These are phyloP conservation scores for Paramuricea clavata DNA, from an alignment of 92 coral and sea anemone species.

Conservation along the genomic window DNA sequence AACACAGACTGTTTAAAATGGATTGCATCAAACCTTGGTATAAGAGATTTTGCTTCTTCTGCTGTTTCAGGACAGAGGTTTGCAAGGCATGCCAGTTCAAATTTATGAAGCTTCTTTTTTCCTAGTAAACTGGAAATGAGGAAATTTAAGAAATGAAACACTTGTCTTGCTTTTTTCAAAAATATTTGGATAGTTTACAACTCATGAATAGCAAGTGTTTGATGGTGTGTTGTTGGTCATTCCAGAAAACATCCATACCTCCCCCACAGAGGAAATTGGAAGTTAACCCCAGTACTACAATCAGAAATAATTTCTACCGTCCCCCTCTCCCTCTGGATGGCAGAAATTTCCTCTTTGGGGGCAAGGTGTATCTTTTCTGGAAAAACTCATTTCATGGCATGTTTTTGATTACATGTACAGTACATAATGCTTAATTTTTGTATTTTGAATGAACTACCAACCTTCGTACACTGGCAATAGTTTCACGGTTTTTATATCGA, in stretches of 20 bases:
- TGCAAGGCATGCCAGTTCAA: conserved; percentile 98
- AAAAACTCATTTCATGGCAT: too few species aligned
- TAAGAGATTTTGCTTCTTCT: conserved; percentile 95
- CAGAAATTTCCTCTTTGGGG: too few species aligned
- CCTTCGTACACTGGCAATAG: conserved; percentile 98
- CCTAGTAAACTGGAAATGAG: conserved; percentile 78
- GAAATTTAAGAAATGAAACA: not conserved
- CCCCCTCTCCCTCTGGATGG: too few species aligned
- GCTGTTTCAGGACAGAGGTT: conserved; percentile 98
- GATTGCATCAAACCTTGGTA: conserved; percentile 76
- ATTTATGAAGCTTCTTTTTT: conserved; percentile 95
- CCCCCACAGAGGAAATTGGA: too few species aligned
- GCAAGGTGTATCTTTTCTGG: too few species aligned
- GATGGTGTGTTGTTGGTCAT: too few species aligned
- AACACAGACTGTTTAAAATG: not conserved
- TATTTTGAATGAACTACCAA: conserved; percentile 15
- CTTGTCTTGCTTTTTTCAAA: not conserved
- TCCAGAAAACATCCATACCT: too few species aligned
- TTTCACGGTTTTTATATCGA: conserved; percentile 97
- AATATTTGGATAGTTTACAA: not conserved
- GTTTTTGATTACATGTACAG: too few species aligned
- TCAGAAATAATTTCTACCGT: too few species aligned
- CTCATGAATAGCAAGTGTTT: too few species aligned
- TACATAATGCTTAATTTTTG: not conserved
- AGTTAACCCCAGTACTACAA: too few species aligned